These are phyloP conservation scores for Hemibagrus wyckioides DNA, from an alignment of 2,113 vertebrate genomes.

Conservation along the genomic window DNA sequence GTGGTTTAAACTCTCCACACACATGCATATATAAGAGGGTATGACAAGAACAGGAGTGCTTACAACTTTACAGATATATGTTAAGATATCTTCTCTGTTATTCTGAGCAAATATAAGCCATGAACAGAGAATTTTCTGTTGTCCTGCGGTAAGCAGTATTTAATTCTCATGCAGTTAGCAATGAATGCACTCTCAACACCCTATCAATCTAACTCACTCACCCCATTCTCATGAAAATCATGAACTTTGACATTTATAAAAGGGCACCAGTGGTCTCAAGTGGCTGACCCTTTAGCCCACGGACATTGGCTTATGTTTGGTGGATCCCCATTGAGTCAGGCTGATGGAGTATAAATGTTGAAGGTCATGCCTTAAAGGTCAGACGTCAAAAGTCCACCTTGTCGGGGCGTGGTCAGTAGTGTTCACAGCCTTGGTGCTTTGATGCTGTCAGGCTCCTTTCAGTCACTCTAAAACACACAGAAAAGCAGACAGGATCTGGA, in stretches of 20 bases:
- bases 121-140: neutral
- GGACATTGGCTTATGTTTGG: conserved; percentile 6
- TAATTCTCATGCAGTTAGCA: neutral
- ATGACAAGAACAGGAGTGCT: neutral
- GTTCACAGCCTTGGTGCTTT: conserved; percentile 8
- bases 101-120: neutral
- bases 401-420: neutral
- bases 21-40: neutral
- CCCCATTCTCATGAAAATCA: neutral
- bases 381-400: conserved; percentile 24
- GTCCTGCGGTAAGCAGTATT: neutral
- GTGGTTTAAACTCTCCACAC: neutral
- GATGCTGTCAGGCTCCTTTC: conserved; percentile 19
- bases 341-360: neutral
- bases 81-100: neutral
- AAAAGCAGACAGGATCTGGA: conserved; percentile 40
- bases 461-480: conserved; percentile 17
- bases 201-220: neutral
- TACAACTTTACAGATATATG: neutral
- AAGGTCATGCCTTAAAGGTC: conserved; percentile 25
- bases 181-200: neutral
- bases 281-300: conserved; percentile 12
- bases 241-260: conserved; percentile 46
- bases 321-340: conserved; percentile 16
- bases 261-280: conserved; percentile 37